Conservation (phyloP, 2,797 vertebrate genomes). For the Amblyopsis hoosieri region DNA sequence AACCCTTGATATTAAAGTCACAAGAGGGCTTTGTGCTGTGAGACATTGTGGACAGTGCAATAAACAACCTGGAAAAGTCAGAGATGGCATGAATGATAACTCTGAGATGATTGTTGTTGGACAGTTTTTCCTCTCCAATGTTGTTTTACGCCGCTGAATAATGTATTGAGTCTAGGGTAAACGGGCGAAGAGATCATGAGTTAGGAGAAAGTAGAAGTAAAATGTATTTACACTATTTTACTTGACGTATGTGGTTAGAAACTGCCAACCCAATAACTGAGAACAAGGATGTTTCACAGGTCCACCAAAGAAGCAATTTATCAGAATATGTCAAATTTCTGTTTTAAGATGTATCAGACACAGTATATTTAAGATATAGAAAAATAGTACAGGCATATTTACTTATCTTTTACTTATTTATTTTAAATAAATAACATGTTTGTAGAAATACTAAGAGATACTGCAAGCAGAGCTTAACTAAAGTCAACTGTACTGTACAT, state of each 20-base stretch:
- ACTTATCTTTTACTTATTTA: background rate
- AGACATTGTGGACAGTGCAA: conserved; percentile 46
- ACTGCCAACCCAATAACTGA: conserved; percentile 31
- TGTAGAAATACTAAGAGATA: too few relatives aligned
- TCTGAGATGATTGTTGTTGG: conserved; percentile 48
- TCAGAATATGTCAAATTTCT: too few relatives aligned
- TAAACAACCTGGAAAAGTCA: conserved; percentile 61
- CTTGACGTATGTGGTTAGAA: conserved; percentile 23
- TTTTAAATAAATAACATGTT: too few relatives aligned
- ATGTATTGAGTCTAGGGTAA: conserved; percentile 50
- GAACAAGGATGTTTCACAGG: background rate
- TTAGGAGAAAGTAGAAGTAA: background rate
- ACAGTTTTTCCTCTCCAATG: conserved; percentile 40
- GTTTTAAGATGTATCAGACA: conserved; percentile 1
- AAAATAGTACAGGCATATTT: conserved; percentile 1
- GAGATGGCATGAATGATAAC: conserved; percentile 61
- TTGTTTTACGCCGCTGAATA: conserved; percentile 47
- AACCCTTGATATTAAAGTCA: conserved; percentile 55
- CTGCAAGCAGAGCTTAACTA: too few relatives aligned
- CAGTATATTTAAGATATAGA: conserved; percentile 20
- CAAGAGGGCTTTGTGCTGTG: conserved; percentile 32
- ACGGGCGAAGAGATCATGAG: conserved; percentile 13
- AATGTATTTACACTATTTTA: too few relatives aligned
- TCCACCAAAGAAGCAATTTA: conserved; percentile 8
- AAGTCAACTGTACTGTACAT: too few relatives aligned